Evolutionary conservation across 30 jellyfish, hydroid and myxozoan genomes (phyloP).

Genomic region (Phacellophora camtschatica): DNA sequence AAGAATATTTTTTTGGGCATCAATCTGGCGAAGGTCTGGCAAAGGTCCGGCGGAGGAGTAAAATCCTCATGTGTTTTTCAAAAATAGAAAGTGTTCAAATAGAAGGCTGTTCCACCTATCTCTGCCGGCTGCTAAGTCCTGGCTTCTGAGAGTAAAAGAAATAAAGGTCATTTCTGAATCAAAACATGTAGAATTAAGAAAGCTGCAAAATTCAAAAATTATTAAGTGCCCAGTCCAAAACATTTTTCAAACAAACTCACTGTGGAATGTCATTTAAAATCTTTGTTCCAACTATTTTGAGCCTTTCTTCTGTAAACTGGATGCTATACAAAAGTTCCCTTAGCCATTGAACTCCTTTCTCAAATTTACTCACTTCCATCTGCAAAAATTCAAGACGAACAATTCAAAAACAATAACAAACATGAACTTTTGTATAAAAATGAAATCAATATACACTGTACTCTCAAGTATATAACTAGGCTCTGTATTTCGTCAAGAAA

Average conservation of each 20-base stretch:
- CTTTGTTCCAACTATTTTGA: constrained; percentile 80
- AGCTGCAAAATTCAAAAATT: not conserved
- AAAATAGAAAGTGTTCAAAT: not conserved
- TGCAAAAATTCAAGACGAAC: constrained; percentile 1
- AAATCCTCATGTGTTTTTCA: not conserved
- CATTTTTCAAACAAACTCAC: constrained; percentile 7
- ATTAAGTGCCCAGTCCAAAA: not conserved
- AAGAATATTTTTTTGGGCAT: no score
- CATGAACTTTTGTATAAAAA: no score
- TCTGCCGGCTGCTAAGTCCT: not conserved
- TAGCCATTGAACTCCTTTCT: constrained; percentile 89
- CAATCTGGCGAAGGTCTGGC: not conserved
- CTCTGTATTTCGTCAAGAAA: no score
- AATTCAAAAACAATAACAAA: not conserved
- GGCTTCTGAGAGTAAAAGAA: no score
- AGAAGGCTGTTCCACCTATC: not conserved
- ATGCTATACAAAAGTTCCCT: constrained; percentile 71
- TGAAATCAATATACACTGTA: no score
- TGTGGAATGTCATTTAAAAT: constrained; percentile 89
- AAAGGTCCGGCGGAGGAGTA: not conserved
- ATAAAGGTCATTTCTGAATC: no score
- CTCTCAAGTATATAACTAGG: no score
- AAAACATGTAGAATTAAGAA: not conserved
- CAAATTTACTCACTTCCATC: constrained; percentile 91
- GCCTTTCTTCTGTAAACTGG: constrained; percentile 84